phyloP scores from a whole-genome alignment of 2,888 invertebrate genomes.

The Nymphalis polychloros region DNA sequence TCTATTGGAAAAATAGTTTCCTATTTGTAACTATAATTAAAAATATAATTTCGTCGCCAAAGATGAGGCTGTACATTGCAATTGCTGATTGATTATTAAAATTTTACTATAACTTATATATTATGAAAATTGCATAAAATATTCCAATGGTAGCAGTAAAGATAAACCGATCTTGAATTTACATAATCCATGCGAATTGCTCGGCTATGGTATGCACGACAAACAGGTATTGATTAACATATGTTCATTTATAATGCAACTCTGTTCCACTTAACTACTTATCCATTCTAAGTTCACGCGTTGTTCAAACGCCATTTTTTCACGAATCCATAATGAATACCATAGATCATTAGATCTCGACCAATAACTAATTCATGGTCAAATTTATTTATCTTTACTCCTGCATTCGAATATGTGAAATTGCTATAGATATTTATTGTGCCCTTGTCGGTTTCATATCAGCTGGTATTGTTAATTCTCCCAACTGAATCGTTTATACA shows the following conservation, averaged over 20 bases:
- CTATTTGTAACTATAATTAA: slow-evolving; percentile 36
- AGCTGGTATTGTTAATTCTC: slow-evolving; percentile 52
- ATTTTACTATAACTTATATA: slow-evolving; percentile 26
- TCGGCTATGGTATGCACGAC: too few species aligned
- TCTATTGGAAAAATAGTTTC: slow-evolving; percentile 47
- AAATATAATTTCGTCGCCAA: slow-evolving; percentile 60
- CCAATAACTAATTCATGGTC: too few species aligned
- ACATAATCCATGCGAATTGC: too few species aligned
- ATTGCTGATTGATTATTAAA: slow-evolving; percentile 45
- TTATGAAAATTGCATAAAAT: neutral
- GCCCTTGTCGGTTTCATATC: slow-evolving; percentile 56
- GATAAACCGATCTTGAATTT: too few species aligned
- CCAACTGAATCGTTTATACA: slow-evolving; percentile 38
- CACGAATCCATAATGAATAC: too few species aligned
- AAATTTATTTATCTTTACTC: neutral
- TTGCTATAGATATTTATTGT: slow-evolving; percentile 17
- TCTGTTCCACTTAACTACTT: too few species aligned
- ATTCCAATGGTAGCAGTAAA: too few species aligned
- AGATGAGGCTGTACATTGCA: slow-evolving; percentile 70
- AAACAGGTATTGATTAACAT: too few species aligned
- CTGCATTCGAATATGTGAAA: neutral
- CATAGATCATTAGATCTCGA: too few species aligned
- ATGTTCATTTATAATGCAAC: too few species aligned
- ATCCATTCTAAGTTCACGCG: too few species aligned
- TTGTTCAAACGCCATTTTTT: too few species aligned